Evolutionary conservation across 1,140 invertebrate genomes (phyloP).

Genomic region (Lineus longissimus): DNA sequence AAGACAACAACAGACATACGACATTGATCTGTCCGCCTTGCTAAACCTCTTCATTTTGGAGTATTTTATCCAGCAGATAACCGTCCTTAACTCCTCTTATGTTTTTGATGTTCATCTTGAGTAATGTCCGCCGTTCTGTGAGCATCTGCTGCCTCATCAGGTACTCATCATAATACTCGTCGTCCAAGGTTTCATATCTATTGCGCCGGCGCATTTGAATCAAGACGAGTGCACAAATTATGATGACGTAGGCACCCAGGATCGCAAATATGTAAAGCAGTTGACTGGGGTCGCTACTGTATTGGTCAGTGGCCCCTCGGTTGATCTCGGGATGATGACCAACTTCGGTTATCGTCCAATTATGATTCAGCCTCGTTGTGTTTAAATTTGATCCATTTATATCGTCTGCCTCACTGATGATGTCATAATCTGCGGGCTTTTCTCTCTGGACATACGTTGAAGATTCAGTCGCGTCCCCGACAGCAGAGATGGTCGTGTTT

Average conservation of each 20-base stretch:
- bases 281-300: neutral
- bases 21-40: no score
- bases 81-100: constrained; percentile 2
- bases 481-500: no score
- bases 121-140: neutral
- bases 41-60: constrained; percentile 4
- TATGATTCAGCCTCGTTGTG: no score
- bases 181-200: neutral
- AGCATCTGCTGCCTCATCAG: neutral
- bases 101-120: constrained; percentile 1
- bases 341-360: no score
- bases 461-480: no score
- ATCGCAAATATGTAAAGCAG: neutral
- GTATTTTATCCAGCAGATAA: neutral
- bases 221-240: neutral
- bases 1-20: no score
- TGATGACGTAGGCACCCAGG: neutral
- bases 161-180: constrained; percentile 3
- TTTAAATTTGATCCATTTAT: no score
- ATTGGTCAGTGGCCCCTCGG: no score
- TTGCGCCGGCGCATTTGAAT: neutral
- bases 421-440: no score
- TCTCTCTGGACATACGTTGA: no score
- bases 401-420: no score
- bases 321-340: no score